Percentiles rank a stretch among this genome's conserved stretches.
Conservation (phyloP, 2,888 invertebrate genomes). For the Euclidia mi region DNA sequence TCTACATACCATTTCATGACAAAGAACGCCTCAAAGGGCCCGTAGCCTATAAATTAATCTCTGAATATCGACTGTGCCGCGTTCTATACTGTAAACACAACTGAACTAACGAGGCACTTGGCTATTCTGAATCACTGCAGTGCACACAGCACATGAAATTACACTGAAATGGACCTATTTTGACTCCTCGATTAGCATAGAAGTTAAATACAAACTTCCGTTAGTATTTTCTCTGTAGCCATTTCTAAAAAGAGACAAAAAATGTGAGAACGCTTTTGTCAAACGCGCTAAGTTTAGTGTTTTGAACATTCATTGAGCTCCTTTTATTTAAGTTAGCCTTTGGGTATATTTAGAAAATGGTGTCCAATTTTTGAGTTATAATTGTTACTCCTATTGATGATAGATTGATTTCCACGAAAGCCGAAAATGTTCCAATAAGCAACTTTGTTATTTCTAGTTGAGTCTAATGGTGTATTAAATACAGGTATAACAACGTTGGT, state of each 20-base stretch:
- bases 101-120: no score
- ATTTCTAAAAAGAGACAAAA: slow-evolving; percentile 34
- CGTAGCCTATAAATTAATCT: no score
- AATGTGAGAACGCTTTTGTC: slow-evolving; percentile 41
- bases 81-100: no score
- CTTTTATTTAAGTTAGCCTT: slow-evolving; percentile 44
- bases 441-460: no score
- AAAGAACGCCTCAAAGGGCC: no score
- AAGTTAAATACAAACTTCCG: slow-evolving; percentile 28
- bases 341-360: slow-evolving; percentile 37
- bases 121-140: no score
- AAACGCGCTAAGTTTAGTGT: slow-evolving; percentile 24
- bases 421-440: no score
- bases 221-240: slow-evolving; percentile 12
- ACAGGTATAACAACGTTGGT: no score
- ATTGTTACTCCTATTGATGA: neutral
- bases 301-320: slow-evolving; percentile 36
- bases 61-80: no score
- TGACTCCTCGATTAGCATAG: neutral
- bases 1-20: no score
- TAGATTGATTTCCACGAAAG: neutral
- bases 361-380: neutral
- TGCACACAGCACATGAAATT: no score
- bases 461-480: no score
- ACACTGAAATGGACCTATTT: neutral